Conservation (phyloP, 2,113 vertebrate genomes). For the Phodopus roborovskii region DNA sequence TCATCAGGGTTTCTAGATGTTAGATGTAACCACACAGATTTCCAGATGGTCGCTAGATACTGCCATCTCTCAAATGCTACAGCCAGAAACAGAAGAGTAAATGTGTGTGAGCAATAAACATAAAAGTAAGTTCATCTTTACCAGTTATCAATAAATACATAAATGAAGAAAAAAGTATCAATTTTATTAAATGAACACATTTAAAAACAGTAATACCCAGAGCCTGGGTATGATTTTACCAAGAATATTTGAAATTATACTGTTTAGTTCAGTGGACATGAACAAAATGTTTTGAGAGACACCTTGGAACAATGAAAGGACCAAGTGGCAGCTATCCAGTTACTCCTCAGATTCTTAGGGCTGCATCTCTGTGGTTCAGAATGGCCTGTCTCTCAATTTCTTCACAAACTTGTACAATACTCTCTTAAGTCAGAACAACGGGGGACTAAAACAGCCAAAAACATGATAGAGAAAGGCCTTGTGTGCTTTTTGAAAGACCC, state of each 20-base stretch:
- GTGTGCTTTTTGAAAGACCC: background rate
- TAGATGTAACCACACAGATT: background rate
- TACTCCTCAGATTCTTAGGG: background rate
- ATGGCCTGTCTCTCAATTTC: background rate
- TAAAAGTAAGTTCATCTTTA: background rate
- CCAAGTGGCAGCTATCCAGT: background rate
- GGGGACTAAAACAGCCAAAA: background rate
- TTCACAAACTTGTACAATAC: background rate
- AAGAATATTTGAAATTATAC: background rate
- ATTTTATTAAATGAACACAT: slow-evolving; percentile 12
- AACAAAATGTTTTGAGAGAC: background rate
- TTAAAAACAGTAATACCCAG: background rate
- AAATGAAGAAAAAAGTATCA: background rate
- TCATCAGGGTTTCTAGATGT: background rate
- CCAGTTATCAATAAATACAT: background rate
- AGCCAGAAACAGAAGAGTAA: background rate
- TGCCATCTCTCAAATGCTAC: background rate
- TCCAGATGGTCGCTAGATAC: background rate
- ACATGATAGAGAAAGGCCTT: background rate
- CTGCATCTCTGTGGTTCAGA: background rate
- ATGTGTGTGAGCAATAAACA: background rate
- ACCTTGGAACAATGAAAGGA: background rate
- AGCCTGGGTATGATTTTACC: background rate
- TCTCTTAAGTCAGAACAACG: background rate
- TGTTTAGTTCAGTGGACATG: background rate